Base-by-base conservation (phyloP, 2,113 vertebrate species). In the Pteruthius melanotis region DNA sequence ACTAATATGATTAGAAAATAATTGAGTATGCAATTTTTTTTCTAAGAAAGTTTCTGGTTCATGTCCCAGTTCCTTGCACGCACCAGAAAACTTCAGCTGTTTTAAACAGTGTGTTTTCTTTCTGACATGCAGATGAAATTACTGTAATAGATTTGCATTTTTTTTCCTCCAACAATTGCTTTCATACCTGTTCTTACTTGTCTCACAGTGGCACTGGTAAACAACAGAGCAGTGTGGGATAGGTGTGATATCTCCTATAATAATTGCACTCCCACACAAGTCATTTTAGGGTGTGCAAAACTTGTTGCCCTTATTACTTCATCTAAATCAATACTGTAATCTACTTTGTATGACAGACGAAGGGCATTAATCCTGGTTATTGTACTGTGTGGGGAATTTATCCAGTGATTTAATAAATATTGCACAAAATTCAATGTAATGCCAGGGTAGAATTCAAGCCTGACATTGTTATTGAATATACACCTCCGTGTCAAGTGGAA, bases 241-340 rank as follows among this genome's bases (percentile, higher is more conserved):
- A 35, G 28, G 61, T 81, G 60, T 88, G 87, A 83, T 89, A 65
- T 33, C 81, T 94, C 33, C 6, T 45, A 39, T 64, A 65, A 86
- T 42, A 93, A 90, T 26, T 93, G 33, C 87, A 94, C 94, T 96
- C 95, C 95, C 72, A 96, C 84, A 57, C 85, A 54, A 85, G 78
- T 64, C 69, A 79, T 89, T 93, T 74, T 47, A 87, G 79, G 39
- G 87, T 83, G 42, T 74, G 53, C 74, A 79, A 78, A 91, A 83
- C 47, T 91, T 81, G 47, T 81, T 91, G 90, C 76, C 59, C 84
- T 89, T 81, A 87, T 88, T 91, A 57, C 83, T 78, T 87, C 81
- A 76, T 78, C 78, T 52, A 54, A 92, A 94, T 77, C 92, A 89
- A 79, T 61, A 53, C 21, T 63, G 35, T 87, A 89, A 94, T 91